Percentiles rank a stretch among this genome's conserved stretches.
phyloP scores from a whole-genome alignment of 2,888 invertebrate species.

The Oxytorus armatus region DNA sequence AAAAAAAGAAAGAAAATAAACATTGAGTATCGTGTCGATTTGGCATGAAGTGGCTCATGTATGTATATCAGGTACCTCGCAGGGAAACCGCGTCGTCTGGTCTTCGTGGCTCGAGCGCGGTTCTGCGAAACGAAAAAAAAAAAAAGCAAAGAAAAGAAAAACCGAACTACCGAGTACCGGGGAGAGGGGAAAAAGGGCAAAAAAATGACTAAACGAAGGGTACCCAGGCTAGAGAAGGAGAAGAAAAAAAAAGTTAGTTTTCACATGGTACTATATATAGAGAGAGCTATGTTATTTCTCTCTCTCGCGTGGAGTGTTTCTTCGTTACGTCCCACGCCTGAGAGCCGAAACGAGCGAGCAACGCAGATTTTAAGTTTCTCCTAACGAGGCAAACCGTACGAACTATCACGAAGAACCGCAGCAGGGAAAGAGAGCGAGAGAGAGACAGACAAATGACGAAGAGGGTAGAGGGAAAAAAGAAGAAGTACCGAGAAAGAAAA shows the following conservation, averaged over 20 bases:
- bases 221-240: conserved; percentile 13
- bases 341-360: conserved; percentile 7
- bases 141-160: conserved; percentile 41
- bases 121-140: conserved; percentile 56
- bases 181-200: conserved; percentile 1
- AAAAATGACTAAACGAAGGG: conserved; percentile 16
- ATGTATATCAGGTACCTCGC: conserved; percentile 13
- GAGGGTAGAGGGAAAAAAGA: conserved; percentile 31
- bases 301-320: conserved; percentile 14
- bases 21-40: too few species aligned
- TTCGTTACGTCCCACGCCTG: conserved; percentile 41
- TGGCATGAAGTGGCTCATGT: background rate
- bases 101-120: conserved; percentile 42
- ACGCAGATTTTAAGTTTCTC: conserved; percentile 44
- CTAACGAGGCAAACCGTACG: too few species aligned
- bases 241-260: conserved; percentile 47
- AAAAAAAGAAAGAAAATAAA: too few species aligned
- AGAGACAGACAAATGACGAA: conserved; percentile 19
- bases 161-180: background rate
- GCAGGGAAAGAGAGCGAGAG: conserved; percentile 2
- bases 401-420: conserved; percentile 22
- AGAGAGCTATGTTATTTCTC: background rate
- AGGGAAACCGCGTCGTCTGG: conserved; percentile 51
- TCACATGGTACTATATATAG: background rate
- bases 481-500: conserved; percentile 13